Base-by-base conservation (phyloP, 2,888 invertebrate genomes). In the Arge pagana region DNA sequence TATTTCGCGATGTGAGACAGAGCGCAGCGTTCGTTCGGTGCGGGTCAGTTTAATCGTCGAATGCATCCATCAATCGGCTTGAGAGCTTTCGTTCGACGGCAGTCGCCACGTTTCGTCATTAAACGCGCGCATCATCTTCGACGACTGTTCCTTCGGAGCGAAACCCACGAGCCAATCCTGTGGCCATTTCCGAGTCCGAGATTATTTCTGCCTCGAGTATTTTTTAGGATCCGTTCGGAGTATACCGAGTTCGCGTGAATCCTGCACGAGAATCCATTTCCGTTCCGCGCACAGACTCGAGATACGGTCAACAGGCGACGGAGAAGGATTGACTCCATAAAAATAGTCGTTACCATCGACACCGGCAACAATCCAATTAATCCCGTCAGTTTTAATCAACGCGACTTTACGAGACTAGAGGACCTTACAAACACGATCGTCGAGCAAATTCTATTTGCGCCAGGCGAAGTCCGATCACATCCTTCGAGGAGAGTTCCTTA, bases 321-420 rank as follows among this genome's bases (percentile, higher is more conserved):
- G n/a, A 26, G n/a, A 26, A 26, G n/a, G n/a, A 26, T n/a, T n/a
- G n/a, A n/a, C n/a, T n/a, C n/a, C n/a, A n/a, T 1, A 26, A 26
- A 26, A 26, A 26, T 26, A n/a, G 26, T 26, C 26, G 26, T 26
- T n/a, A n/a, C 7, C 26, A n/a, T 10, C 8, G 26, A 7, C 7
- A 26, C 26, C n/a, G 26, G 26, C 21, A n/a, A 41, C 28, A 5
- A 8, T 16, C n/a, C 41, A 26, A 41, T 41, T 28, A 10, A 15
- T 3, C 18, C 7, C 6, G 13, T 43, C 43, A 31, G 43, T 43
- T 43, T 43, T 19, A 43, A 43, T 43, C 43, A 43, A 31, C 11
- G n/a, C 11, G 7, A 30, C 23, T 43, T 43, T 43, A 41, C 41
- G 41, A 41, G 8, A 26, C 23, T 2, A 41, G 10, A 41, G 13